Percentiles rank a stretch among this genome's conserved stretches.
phyloP scores from a whole-genome alignment of 2,797 vertebrate species.

The Xyrichtys novacula region DNA sequence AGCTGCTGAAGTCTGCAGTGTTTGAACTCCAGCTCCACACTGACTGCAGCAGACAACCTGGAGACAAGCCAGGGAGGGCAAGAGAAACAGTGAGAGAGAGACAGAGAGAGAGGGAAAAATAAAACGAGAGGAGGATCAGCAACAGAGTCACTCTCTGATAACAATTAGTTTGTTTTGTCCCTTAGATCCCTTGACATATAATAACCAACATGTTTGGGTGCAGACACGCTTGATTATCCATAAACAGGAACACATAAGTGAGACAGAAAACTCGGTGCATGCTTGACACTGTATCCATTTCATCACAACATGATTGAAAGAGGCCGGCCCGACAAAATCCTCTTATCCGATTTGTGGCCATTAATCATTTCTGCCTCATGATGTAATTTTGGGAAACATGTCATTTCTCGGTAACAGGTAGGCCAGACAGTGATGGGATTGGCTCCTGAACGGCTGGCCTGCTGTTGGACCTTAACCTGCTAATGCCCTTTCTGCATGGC shows the following conservation, averaged over 20 bases:
- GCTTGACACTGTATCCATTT: slow-evolving; percentile 79
- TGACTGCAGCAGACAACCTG: slow-evolving; percentile 82
- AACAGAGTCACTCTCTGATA: slow-evolving; percentile 66
- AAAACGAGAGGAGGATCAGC: slow-evolving; percentile 56
- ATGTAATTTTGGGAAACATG: slow-evolving; percentile 75
- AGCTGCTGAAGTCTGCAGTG: slow-evolving; percentile 72
- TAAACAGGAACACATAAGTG: slow-evolving; percentile 42
- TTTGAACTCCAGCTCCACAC: slow-evolving; percentile 73
- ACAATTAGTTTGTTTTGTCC: slow-evolving; percentile 61
- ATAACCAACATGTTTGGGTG: slow-evolving; percentile 49
- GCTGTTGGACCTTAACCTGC: slow-evolving; percentile 43
- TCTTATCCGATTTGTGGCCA: slow-evolving; percentile 78
- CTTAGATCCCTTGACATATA: slow-evolving; percentile 68
- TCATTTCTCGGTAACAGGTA: slow-evolving; percentile 73
- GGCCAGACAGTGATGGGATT: slow-evolving; percentile 45
- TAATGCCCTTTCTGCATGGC: slow-evolving; percentile 47
- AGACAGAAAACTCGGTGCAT: slow-evolving; percentile 62
- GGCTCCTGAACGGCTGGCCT: slow-evolving; percentile 34
- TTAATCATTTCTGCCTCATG: slow-evolving; percentile 77
- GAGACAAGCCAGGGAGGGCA: slow-evolving; percentile 74
- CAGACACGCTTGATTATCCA: slow-evolving; percentile 39
- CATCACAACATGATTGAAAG: slow-evolving; percentile 77
- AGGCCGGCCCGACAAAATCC: slow-evolving; percentile 72
- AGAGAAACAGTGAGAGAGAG: slow-evolving; percentile 29
- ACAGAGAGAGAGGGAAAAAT: slow-evolving; percentile 25